These are phyloP conservation scores for Cyanoliseus patagonus DNA, from an alignment of 2,113 vertebrate genomes.

Conservation along the genomic window DNA sequence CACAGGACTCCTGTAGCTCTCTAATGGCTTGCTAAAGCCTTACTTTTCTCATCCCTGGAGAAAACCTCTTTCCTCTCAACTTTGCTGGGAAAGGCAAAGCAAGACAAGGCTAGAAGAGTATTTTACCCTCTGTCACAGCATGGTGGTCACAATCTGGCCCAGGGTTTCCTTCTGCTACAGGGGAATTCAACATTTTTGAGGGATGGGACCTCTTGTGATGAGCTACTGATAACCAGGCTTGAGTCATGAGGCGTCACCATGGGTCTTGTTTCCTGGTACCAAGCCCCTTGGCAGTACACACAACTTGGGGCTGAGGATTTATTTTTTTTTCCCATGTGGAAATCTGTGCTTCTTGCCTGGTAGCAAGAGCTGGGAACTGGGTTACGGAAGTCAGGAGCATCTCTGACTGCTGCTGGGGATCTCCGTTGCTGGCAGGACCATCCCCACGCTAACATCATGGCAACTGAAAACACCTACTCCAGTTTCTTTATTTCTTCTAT, in stretches of 20 bases:
- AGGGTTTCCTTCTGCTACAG: neutral
- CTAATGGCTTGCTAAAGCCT: neutral
- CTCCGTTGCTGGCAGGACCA: neutral
- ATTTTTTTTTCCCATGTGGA: neutral
- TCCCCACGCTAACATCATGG: neutral
- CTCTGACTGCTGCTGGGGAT: neutral
- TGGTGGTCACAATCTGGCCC: neutral
- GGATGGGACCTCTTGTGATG: neutral
- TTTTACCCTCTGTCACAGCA: neutral
- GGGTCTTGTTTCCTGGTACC: neutral
- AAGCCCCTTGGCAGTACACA: neutral
- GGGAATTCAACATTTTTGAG: neutral
- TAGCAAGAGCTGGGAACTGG: neutral
- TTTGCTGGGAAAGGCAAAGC: neutral
- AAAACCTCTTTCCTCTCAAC: neutral
- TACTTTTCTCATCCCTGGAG: neutral
- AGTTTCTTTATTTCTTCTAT: neutral
- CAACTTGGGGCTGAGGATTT: rapidly evolving
- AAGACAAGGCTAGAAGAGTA: rapidly evolving
- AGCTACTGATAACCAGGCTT: neutral
- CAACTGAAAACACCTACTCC: neutral
- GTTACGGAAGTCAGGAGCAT: neutral
- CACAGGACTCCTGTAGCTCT: neutral
- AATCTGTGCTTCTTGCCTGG: rapidly evolving
- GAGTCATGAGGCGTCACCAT: neutral